phyloP scores from a whole-genome alignment of 2,797 vertebrate species.

The Adelosebastes latens region DNA sequence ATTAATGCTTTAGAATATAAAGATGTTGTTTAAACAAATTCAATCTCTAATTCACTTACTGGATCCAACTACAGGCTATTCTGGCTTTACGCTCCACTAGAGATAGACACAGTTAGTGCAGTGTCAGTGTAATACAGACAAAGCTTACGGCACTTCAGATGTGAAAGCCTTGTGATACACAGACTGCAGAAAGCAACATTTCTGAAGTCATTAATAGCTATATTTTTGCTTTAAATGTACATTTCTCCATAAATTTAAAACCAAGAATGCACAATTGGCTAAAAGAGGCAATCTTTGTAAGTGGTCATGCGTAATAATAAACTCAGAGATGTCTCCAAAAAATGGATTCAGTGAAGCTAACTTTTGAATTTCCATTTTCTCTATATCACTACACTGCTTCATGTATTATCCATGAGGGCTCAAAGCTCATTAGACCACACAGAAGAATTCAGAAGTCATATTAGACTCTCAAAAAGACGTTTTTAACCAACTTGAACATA shows the following conservation, averaged over 20 bases:
- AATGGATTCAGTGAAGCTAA: conserved; percentile 19
- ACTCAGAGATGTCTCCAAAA: conserved; percentile 22
- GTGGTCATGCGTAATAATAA: conserved; percentile 28
- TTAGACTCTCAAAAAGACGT: neutral
- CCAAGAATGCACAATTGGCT: neutral
- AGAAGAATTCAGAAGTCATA: conserved; percentile 9
- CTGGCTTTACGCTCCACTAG: neutral
- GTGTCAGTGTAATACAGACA: neutral
- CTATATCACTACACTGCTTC: conserved; percentile 12
- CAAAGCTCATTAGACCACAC: conserved; percentile 19
- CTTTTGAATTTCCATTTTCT: conserved; percentile 41
- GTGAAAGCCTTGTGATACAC: neutral
- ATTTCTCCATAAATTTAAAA: neutral
- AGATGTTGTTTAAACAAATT: conserved; percentile 28
- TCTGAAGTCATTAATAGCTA: neutral
- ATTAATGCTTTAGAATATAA: conserved; percentile 8
- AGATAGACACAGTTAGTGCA: neutral
- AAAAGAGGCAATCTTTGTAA: conserved; percentile 10
- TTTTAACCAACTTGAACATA: conserved; percentile 20
- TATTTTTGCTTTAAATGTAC: neutral
- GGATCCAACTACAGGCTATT: conserved; percentile 3
- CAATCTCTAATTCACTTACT: conserved; percentile 23
- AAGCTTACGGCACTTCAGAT: neutral
- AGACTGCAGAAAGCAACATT: neutral
- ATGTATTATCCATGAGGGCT: conserved; percentile 40